Percentiles rank a stretch among this genome's conserved stretches.
phyloP scores from a whole-genome alignment of 2,888 invertebrate genomes.

The Horisme vitalbata region DNA sequence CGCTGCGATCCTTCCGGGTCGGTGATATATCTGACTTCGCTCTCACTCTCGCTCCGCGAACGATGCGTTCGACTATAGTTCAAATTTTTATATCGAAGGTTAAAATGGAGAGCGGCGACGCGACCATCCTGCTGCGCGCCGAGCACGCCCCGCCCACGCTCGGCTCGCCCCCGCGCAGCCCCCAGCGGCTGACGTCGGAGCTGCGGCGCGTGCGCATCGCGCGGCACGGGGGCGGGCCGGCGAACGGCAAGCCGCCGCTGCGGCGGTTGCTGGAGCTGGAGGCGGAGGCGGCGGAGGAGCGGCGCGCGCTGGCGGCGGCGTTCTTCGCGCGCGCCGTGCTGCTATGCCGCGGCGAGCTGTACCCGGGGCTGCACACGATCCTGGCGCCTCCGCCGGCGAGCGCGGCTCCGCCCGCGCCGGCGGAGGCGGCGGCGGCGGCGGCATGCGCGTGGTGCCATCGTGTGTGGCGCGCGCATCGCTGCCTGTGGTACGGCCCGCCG shows the following conservation, averaged over 20 bases:
- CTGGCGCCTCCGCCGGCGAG: slow-evolving; percentile 63
- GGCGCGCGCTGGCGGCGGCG: slow-evolving; percentile 61
- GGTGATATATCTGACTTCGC: background rate
- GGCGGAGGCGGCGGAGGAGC: slow-evolving; percentile 23
- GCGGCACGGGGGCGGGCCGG: slow-evolving; percentile 28
- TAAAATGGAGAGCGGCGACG: slow-evolving; percentile 54
- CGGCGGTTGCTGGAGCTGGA: slow-evolving; percentile 44
- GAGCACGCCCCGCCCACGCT: slow-evolving; percentile 51
- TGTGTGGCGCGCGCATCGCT: slow-evolving; percentile 54
- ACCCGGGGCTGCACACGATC: slow-evolving; percentile 85
- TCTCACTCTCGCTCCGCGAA: too few relatives aligned
- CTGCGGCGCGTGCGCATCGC: slow-evolving; percentile 42
- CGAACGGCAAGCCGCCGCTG: slow-evolving; percentile 39
- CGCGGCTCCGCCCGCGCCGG: slow-evolving; percentile 18
- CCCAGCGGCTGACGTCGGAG: slow-evolving; percentile 32
- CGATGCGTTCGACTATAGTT: too few relatives aligned
- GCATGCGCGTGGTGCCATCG: slow-evolving; percentile 64
- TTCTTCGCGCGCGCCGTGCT: slow-evolving; percentile 74
- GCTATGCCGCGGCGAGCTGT: slow-evolving; percentile 72
- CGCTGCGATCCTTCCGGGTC: slow-evolving; percentile 51
- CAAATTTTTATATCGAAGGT: slow-evolving; percentile 42
- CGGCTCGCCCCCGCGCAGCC: slow-evolving; percentile 9
- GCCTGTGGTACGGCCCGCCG: slow-evolving; percentile 81
- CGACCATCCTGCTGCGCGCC: slow-evolving; percentile 62
- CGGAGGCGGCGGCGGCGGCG: slow-evolving; percentile 28